Conservation (phyloP, 2,797 vertebrate genomes). For the Anguilla marmorata region DNA sequence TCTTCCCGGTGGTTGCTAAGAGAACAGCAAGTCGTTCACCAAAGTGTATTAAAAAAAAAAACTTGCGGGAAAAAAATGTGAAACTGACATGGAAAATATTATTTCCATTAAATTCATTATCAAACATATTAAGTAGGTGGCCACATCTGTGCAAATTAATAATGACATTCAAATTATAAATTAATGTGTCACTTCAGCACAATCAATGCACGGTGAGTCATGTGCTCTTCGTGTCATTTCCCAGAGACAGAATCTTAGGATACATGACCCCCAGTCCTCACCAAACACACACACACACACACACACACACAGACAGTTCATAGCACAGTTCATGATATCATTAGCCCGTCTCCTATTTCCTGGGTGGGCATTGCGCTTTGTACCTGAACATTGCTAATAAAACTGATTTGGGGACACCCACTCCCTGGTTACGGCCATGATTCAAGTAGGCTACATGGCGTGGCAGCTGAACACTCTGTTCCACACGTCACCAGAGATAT, state of each 20-base stretch:
- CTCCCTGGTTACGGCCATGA: slow-evolving; percentile 26
- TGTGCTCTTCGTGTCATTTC: neutral
- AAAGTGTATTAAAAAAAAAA: neutral
- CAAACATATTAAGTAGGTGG: neutral
- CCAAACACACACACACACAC: neutral
- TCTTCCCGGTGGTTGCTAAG: neutral
- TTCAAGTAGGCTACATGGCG: slow-evolving; percentile 46
- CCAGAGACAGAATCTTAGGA: slow-evolving; percentile 1
- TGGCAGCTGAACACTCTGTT: neutral
- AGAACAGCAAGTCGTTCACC: neutral
- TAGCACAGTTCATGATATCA: slow-evolving; percentile 64
- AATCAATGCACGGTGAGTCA: neutral
- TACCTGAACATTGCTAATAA: slow-evolving; percentile 53
- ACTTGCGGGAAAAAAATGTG: too few relatives aligned
- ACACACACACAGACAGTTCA: neutral
- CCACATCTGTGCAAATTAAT: neutral
- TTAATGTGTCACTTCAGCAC: neutral
- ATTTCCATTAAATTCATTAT: too few relatives aligned
- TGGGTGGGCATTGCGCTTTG: slow-evolving; percentile 59
- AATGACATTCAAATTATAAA: neutral
- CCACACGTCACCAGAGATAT: neutral
- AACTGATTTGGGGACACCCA: slow-evolving; percentile 37
- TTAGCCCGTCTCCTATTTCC: slow-evolving; percentile 69
- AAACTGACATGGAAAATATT: too few relatives aligned
- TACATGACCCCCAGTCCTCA: neutral